These are phyloP conservation scores for Tachina lurida DNA, from an alignment of 2,888 invertebrate genomes.

Conservation along the genomic window DNA sequence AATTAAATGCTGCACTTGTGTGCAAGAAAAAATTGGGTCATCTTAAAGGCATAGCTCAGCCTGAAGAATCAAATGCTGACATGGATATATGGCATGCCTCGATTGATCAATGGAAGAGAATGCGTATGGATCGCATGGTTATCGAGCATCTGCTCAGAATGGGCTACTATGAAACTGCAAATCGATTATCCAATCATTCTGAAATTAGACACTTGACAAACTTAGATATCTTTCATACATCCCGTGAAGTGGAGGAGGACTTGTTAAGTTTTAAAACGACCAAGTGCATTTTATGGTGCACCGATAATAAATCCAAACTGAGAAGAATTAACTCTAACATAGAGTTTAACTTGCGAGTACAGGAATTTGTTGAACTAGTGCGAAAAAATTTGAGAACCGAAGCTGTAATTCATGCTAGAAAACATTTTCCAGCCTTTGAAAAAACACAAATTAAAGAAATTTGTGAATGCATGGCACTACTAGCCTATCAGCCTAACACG, in stretches of 20 bases:
- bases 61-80: conserved; percentile 74
- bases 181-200: conserved; percentile 91
- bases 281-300: conserved; percentile 97
- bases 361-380: conserved; percentile 98
- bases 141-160: conserved; percentile 97
- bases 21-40: conserved; percentile 97
- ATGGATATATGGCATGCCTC: conserved; percentile 81
- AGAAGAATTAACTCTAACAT: conserved; percentile 96
- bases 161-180: conserved; percentile 97
- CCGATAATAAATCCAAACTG: conserved; percentile 97
- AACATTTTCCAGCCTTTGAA: conserved; percentile 94
- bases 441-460: conserved; percentile 94
- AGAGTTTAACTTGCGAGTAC: conserved; percentile 92
- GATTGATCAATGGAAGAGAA: conserved; percentile 81
- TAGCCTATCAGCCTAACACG: conserved; percentile 95
- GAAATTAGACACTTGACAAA: conserved; percentile 94
- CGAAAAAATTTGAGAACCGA: conserved; percentile 92
- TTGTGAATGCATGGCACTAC: conserved; percentile 96
- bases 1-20: conserved; percentile 93
- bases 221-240: conserved; percentile 93
- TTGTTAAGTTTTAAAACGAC: conserved; percentile 91
- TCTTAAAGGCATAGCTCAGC: conserved; percentile 84
- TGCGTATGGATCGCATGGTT: conserved; percentile 96
- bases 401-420: conserved; percentile 97
- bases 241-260: conserved; percentile 94